Evolutionary conservation across 2,797 vertebrate genomes (phyloP).

Genomic region (Sciurus carolinensis): DNA sequence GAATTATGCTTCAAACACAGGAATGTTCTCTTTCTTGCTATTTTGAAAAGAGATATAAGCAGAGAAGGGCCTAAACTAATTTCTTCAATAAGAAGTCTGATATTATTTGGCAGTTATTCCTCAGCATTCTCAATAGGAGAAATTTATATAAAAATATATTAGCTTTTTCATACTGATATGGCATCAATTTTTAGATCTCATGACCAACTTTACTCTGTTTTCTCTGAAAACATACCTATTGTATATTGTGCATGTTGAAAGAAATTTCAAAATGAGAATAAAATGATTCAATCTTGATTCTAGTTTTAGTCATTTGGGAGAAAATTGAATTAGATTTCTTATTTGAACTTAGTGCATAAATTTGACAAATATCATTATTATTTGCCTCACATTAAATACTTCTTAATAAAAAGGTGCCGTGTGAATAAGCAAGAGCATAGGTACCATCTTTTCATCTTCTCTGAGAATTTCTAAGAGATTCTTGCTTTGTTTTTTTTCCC

Average conservation of each 20-base stretch:
- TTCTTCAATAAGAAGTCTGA: slow-evolving; percentile 27
- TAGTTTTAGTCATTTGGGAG: background rate
- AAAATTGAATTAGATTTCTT: background rate
- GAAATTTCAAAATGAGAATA: background rate
- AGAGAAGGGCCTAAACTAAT: background rate
- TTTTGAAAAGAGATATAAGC: background rate
- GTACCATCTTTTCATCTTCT: background rate
- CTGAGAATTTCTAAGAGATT: background rate
- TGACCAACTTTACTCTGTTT: background rate
- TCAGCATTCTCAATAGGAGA: background rate
- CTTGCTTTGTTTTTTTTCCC: background rate
- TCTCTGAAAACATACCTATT: background rate
- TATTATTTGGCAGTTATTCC: background rate
- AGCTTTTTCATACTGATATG: background rate
- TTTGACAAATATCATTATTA: background rate
- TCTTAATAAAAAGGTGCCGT: background rate
- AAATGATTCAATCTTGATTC: slow-evolving; percentile 37
- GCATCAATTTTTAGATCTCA: background rate
- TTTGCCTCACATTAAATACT: background rate
- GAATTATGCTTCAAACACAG: background rate
- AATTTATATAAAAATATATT: background rate
- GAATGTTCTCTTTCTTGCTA: background rate
- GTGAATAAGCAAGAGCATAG: background rate
- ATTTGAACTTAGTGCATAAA: background rate
- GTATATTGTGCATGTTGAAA: background rate